Evolutionary conservation across 2,888 invertebrate species (phyloP).

Genomic region (Aporophyla lueneburgensis): DNA sequence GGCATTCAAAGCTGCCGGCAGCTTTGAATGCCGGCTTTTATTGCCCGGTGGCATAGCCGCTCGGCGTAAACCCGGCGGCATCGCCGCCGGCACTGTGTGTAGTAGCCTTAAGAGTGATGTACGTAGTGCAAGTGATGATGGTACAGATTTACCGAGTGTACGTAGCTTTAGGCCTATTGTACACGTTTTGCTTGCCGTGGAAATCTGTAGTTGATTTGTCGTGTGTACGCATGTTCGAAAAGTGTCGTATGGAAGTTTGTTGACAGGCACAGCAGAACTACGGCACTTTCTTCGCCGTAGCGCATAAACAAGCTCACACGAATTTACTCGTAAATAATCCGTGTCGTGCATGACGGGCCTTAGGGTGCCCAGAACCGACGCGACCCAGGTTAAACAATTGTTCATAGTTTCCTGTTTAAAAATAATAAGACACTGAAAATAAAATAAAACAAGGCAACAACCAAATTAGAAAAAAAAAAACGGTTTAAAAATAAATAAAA

Average conservation of each 20-base stretch:
- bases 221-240: neutral
- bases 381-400: neutral
- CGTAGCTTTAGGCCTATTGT: neutral
- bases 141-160: neutral
- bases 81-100: no score
- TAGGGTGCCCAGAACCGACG: neutral
- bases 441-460: constrained; percentile 2
- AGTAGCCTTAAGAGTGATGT: no score
- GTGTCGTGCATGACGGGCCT: no score
- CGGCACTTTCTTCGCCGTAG: no score
- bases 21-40: no score
- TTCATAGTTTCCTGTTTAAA: neutral
- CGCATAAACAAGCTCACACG: no score
- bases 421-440: neutral
- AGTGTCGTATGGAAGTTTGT: neutral
- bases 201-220: neutral
- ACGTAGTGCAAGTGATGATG: neutral
- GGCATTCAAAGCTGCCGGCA: no score
- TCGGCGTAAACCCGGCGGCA: no score
- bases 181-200: neutral
- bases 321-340: no score
- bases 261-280: neutral
- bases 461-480: neutral
- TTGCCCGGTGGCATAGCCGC: no score
- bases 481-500: constrained; percentile 32